Conservation (phyloP, 2,797 vertebrate genomes). For the Eidolon dupreanum region DNA sequence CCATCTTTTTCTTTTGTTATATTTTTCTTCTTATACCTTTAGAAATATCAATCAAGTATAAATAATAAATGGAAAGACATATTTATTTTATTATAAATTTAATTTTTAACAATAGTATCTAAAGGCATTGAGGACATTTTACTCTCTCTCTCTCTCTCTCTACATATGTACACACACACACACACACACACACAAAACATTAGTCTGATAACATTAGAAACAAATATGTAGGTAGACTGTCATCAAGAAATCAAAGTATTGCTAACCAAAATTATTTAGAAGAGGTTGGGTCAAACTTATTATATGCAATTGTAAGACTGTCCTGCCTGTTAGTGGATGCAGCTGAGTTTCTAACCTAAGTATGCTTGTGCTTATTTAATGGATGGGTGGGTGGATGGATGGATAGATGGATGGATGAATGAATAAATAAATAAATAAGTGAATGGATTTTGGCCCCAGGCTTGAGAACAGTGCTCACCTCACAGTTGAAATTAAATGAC, state of each 20-base stretch:
- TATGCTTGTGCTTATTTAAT: neutral
- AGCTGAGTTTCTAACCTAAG: neutral
- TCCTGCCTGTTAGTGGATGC: neutral
- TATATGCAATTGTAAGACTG: neutral
- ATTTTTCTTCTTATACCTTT: neutral
- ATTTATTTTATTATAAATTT: neutral
- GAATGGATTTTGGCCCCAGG: neutral
- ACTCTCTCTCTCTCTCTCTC: neutral
- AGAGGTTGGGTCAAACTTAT: neutral
- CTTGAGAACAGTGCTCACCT: neutral
- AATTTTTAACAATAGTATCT: neutral
- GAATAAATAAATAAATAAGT: neutral
- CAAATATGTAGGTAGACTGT: neutral
- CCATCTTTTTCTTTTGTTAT: neutral
- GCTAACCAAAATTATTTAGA: neutral
- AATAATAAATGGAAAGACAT: neutral
- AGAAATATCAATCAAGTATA: neutral
- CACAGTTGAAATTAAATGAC: neutral
- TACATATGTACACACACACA: neutral
- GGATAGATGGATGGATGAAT: neutral
- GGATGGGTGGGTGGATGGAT: neutral
- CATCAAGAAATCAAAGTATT: neutral
- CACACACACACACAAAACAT: neutral
- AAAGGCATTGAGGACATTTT: neutral
- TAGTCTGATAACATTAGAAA: neutral